phyloP scores from a whole-genome alignment of 2,113 vertebrate genomes.

The Thinocorus orbignyianus region DNA sequence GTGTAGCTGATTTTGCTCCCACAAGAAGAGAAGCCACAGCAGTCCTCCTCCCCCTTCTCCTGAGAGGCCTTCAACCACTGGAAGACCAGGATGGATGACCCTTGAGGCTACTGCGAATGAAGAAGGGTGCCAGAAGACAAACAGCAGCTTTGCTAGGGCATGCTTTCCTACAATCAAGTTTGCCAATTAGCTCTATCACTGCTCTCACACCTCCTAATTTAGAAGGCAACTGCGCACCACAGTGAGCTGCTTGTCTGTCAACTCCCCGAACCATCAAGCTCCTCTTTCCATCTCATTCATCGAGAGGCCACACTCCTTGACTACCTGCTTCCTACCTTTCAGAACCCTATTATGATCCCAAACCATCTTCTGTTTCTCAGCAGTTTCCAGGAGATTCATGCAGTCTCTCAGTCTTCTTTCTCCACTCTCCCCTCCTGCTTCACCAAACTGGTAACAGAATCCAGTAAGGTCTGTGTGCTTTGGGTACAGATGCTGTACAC shows the following conservation, averaged over 20 bases:
- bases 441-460: neutral
- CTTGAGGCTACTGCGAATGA: neutral
- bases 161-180: neutral
- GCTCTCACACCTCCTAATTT: neutral
- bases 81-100: neutral
- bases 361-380: neutral
- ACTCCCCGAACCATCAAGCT: neutral
- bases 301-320: fast-evolving
- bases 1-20: neutral
- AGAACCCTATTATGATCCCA: neutral
- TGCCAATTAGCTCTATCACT: neutral
- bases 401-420: neutral
- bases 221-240: neutral
- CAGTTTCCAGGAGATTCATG: neutral
- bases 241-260: neutral
- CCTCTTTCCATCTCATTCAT: neutral
- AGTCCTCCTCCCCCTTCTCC: neutral
- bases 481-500: fast-evolving
- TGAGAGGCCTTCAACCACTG: neutral
- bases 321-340: neutral
- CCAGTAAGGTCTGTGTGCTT: neutral
- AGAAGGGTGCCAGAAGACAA: neutral
- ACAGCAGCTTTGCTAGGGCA: neutral
- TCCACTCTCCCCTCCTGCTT: neutral
- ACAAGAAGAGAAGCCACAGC: neutral